Evolutionary conservation across 2,113 vertebrate genomes (phyloP).

Genomic region (Pungitius pungitius): DNA sequence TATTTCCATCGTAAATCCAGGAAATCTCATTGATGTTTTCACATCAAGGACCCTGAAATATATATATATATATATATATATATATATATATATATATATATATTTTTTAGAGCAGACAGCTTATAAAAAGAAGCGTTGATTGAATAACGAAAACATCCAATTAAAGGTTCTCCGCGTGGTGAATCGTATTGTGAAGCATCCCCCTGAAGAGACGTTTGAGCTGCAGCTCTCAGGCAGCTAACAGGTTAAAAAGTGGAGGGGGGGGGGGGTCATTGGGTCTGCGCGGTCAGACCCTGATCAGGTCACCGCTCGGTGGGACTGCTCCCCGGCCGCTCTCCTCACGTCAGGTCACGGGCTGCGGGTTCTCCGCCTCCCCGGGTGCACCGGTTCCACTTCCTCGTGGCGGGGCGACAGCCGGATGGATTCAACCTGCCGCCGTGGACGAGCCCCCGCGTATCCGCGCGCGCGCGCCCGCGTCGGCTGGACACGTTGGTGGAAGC

Average conservation of each 20-base stretch:
- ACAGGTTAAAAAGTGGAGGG: conserved; percentile 65
- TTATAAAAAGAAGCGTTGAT: not conserved
- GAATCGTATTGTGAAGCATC: not conserved
- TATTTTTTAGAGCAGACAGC: not conserved
- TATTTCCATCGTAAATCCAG: not conserved
- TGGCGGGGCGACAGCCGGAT: not conserved
- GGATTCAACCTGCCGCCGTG: conserved; percentile 13
- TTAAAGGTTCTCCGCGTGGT: not conserved
- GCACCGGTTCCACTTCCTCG: conserved; percentile 53
- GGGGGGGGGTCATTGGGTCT: conserved; percentile 50
- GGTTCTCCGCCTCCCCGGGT: conserved; percentile 65
- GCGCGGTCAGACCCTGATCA: conserved; percentile 70
- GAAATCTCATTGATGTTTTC: not conserved
- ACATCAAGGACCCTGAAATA: not conserved
- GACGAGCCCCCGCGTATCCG: not conserved
- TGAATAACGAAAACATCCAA: not conserved
- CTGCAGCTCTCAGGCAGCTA: conserved; percentile 19
- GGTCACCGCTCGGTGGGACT: conserved; percentile 74
- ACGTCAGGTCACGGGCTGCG: conserved; percentile 47
- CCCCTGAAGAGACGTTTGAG: not conserved
- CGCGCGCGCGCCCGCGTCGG: not conserved
- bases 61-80: no score
- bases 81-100: rapidly evolving
- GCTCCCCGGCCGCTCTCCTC: conserved; percentile 58
- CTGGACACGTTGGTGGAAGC: conserved; percentile 32